These are phyloP conservation scores for Aurelia coerulea DNA, from an alignment of 30 jellyfish, hydroid and myxozoan species.

Conservation along the genomic window DNA sequence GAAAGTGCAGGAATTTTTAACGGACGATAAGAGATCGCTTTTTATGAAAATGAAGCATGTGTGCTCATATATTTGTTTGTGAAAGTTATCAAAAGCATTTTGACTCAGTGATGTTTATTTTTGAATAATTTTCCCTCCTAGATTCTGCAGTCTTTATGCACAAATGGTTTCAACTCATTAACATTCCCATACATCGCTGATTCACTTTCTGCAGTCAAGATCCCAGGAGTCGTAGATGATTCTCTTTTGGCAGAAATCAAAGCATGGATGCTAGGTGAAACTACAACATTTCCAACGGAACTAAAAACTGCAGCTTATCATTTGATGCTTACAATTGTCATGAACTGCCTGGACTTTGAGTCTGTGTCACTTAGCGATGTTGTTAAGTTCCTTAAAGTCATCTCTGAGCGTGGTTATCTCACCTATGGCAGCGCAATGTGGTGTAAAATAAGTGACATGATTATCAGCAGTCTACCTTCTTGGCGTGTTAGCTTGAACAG, in stretches of 20 bases:
- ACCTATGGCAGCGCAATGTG: slow-evolving; percentile 32
- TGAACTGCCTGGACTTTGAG: slow-evolving; percentile 12
- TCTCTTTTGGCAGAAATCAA: slow-evolving; percentile 16
- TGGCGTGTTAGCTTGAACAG: neutral
- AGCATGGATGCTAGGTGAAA: slow-evolving; percentile 41
- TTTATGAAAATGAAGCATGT: no score
- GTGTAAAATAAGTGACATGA: neutral
- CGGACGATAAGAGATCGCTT: no score
- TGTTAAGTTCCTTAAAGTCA: slow-evolving; percentile 14
- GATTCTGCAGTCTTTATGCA: slow-evolving; percentile 43
- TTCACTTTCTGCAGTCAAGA: slow-evolving; percentile 21
- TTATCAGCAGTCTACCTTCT: neutral
- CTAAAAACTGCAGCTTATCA: slow-evolving; percentile 43
- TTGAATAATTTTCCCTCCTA: neutral
- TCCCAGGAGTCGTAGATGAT: slow-evolving; percentile 42
- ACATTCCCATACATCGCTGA: slow-evolving; percentile 56
- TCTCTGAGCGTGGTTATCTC: slow-evolving; percentile 48
- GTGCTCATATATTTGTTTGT: no score
- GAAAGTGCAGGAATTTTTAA: no score
- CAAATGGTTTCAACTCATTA: slow-evolving; percentile 38
- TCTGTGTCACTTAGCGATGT: slow-evolving; percentile 9
- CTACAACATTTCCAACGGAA: slow-evolving; percentile 54
- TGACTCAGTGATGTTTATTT: no score
- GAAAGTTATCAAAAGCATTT: no score
- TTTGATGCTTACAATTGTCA: slow-evolving; percentile 19